These are phyloP conservation scores for Tadarida brasiliensis DNA, from an alignment of 2,797 vertebrate species.

Conservation along the genomic window DNA sequence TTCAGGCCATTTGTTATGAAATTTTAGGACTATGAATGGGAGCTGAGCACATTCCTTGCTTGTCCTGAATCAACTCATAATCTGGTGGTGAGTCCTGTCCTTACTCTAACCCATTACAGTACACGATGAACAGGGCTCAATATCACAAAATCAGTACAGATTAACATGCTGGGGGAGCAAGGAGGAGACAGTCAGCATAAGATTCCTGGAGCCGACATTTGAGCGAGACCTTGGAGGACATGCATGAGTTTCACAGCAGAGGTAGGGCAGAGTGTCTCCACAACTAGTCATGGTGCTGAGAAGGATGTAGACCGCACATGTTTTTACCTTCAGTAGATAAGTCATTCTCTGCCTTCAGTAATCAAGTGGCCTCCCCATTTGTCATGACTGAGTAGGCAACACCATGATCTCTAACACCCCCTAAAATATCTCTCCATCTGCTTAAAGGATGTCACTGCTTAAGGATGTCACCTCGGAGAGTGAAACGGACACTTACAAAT, in stretches of 20 bases:
- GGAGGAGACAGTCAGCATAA: background rate
- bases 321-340: background rate
- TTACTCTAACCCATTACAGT: background rate
- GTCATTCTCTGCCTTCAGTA: background rate
- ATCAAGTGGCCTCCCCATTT: background rate
- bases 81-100: background rate
- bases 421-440: conserved; percentile 43
- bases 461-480: conserved; percentile 18
- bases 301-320: fast-evolving
- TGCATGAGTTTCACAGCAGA: background rate
- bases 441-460: background rate
- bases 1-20: background rate
- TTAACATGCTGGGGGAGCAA: background rate
- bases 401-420: background rate
- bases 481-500: background rate
- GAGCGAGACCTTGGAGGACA: background rate
- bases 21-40: background rate
- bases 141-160: background rate
- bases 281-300: background rate
- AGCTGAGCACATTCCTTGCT: background rate
- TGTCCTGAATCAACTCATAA: background rate
- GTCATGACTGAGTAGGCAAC: background rate
- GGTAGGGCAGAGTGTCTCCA: background rate
- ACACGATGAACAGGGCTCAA: background rate
- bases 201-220: background rate